Evolutionary conservation across 2,113 vertebrate genomes (phyloP), one percentile per base, ranked within the genome.

Genomic region (Amphilophus citrinellus): DNA sequence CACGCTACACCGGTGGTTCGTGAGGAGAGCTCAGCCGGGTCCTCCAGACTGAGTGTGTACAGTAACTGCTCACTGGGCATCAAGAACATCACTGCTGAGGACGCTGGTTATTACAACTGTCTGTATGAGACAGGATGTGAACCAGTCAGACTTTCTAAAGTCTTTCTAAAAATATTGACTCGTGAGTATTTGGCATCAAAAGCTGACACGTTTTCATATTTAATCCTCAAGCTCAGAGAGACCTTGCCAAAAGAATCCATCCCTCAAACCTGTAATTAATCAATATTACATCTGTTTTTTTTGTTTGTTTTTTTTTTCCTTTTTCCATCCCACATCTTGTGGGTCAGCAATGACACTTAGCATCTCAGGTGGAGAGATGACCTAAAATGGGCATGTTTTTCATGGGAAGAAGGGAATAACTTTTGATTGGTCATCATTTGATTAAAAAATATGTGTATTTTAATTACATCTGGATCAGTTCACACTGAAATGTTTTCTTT

Each of bases 1-100:
- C 0, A 0, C 0, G 1, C n/a, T 1, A 0, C 10, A 1, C 0
- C 0, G 3, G 8, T 6, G 9, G 47, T 60, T 4, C 0, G 0
- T 0, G 0, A 0, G 0, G 0, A 10, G 5, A 22, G 0, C 8
- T 42, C 24, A 6, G 3, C 13, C 10, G 24, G 18, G 77, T 78
- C 42, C 42, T 50, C 2, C 35, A 75, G 86, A 11, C 37, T 83
- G 56, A 76, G 17, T 3, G 1, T 90, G 82, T 6, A 4, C 59
- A 1, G 20, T 2, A 1, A 7, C 77, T 92, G 86, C 22, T 80
- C 84, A n/a, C 63, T 92, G 82, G 1, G 83, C 79, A 83, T 92
- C 35, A 39, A 5, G 0, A 1, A 7, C 24, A 7, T 85, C 82
- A 76, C 32, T 15, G 63, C 68, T 57, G 76, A 37, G 1, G 90